Percentiles rank a stretch among this genome's conserved stretches.
These are phyloP conservation scores for Epirrhoe tristata DNA, from an alignment of 2,888 invertebrate species.

Conservation along the genomic window DNA sequence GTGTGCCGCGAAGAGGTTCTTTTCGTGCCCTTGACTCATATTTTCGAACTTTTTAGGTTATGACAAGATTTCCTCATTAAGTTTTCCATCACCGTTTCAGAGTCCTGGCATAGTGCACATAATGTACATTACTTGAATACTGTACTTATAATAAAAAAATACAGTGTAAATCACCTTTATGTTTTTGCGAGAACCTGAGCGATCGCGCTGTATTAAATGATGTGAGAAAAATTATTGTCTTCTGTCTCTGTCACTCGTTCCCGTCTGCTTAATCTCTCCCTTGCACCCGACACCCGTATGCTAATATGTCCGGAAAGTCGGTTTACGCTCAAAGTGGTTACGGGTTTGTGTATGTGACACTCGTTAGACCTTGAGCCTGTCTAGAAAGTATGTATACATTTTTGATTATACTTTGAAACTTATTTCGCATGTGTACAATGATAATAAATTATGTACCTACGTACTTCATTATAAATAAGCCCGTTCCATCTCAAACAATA, in stretches of 20 bases:
- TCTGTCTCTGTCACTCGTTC: constrained; percentile 38
- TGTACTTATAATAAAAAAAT: too few species aligned
- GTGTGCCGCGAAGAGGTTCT: too few species aligned
- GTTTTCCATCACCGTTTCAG: too few species aligned
- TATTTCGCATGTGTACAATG: not conserved
- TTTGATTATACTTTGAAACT: not conserved
- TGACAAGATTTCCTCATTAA: too few species aligned
- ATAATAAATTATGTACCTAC: not conserved
- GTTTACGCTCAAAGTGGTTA: constrained; percentile 19
- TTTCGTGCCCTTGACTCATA: too few species aligned
- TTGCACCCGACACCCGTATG: constrained; percentile 38
- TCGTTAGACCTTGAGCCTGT: constrained; percentile 5
- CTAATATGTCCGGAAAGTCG: constrained; percentile 21
- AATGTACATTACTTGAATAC: too few species aligned
- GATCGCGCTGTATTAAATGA: constrained; percentile 65
- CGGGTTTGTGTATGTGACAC: constrained; percentile 13
- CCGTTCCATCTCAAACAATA: not conserved
- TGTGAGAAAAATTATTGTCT: constrained; percentile 65
- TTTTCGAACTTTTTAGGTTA: too few species aligned
- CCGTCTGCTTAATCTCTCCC: constrained; percentile 35
- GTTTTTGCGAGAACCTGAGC: constrained; percentile 54
- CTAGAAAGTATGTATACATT: constrained; percentile 10
- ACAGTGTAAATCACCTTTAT: constrained; percentile 53
- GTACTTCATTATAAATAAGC: not conserved
- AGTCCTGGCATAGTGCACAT: too few species aligned